These are phyloP conservation scores for Mugil cephalus DNA, from an alignment of 2,113 vertebrate species.

Conservation along the genomic window DNA sequence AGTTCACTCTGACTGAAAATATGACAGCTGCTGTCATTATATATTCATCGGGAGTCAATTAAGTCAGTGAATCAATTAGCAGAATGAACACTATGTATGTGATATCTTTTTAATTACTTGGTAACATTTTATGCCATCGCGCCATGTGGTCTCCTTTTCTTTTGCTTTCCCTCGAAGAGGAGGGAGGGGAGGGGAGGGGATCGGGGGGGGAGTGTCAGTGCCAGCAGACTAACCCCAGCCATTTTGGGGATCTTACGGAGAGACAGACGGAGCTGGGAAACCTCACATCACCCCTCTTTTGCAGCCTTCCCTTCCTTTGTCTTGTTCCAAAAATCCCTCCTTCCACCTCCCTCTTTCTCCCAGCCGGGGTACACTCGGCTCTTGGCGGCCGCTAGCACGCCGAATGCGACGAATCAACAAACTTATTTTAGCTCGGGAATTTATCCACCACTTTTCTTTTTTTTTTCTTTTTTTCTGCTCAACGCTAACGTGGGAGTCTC, in stretches of 20 bases:
- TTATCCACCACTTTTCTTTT: no score
- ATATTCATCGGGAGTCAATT: constrained; percentile 77
- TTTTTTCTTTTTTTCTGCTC: no score
- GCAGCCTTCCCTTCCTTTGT: neutral
- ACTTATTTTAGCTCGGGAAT: no score
- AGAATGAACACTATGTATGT: constrained; percentile 66
- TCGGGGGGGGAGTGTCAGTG: no score
- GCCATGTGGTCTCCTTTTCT: constrained; percentile 54
- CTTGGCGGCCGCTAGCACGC: constrained; percentile 22
- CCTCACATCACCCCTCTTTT: constrained; percentile 41
- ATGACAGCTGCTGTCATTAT: constrained; percentile 77
- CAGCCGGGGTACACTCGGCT: constrained; percentile 42
- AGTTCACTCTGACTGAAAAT: constrained; percentile 59
- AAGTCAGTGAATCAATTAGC: constrained; percentile 77
- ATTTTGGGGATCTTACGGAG: constrained; percentile 22
- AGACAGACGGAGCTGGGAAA: constrained; percentile 12
- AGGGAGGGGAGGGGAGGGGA: constrained; percentile 16
- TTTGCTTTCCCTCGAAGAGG: constrained; percentile 7
- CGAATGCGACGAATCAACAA: constrained; percentile 63
- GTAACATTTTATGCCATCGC: constrained; percentile 57
- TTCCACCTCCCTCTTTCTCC: neutral
- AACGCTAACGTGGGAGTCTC: constrained; percentile 15
- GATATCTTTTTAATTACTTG: constrained; percentile 74
- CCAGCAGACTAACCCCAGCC: constrained; percentile 24
- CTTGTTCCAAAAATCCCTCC: constrained; percentile 19